These are phyloP conservation scores for Megaceryle torquata DNA, from an alignment of 2,113 vertebrate genomes.

Conservation along the genomic window DNA sequence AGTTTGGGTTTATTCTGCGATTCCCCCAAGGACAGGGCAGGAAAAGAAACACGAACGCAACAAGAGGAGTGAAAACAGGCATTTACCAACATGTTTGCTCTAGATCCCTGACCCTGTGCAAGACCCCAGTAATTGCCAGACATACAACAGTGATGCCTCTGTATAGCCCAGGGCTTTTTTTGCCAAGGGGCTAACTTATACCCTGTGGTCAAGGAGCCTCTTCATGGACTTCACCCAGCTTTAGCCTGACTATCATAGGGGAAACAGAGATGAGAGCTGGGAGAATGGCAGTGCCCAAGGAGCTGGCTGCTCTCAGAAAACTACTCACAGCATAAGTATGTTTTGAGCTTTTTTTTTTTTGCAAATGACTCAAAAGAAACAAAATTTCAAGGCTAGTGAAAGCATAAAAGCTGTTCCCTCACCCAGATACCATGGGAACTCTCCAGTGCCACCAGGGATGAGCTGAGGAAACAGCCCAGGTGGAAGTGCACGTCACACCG, in stretches of 20 bases:
- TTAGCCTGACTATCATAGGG: background rate
- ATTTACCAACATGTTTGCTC: background rate
- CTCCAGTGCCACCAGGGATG: background rate
- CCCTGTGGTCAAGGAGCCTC: background rate
- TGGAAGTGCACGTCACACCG: accelerated
- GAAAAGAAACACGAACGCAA: accelerated
- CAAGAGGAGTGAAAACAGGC: background rate
- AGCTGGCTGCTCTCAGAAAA: background rate
- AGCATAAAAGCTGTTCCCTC: background rate
- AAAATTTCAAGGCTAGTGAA: background rate
- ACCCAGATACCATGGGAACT: background rate
- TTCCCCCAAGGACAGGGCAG: background rate
- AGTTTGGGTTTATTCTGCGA: background rate
- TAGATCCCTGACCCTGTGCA: background rate
- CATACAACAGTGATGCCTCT: background rate
- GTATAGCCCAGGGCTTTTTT: background rate
- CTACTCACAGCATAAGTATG: background rate
- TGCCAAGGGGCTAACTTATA: background rate
- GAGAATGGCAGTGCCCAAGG: background rate
- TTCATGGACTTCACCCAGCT: background rate
- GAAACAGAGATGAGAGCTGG: background rate
- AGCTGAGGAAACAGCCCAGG: background rate
- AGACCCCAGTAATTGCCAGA: accelerated
- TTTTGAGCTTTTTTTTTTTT: background rate
- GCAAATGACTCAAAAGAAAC: background rate